A percentile compares a stretch with the other conserved stretches of the same genome.
These are phyloP conservation scores for Drosophila ogumai DNA, from an alignment of 1,140 invertebrate species.

Conservation along the genomic window DNA sequence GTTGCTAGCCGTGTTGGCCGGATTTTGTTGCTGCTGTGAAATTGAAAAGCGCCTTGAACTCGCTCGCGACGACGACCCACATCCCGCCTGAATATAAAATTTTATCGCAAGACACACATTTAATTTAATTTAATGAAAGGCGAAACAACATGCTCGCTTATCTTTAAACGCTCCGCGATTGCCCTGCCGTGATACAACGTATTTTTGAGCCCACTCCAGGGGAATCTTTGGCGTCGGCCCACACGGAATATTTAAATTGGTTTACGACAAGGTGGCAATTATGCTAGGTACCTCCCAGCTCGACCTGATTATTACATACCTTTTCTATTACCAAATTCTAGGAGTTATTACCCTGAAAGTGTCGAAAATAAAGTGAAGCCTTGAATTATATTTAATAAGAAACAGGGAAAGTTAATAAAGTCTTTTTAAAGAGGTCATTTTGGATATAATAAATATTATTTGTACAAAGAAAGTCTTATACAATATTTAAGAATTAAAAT, in stretches of 20 bases:
- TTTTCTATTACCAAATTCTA: slow-evolving; percentile 20
- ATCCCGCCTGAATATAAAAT: slow-evolving; percentile 49
- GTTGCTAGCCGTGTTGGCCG: slow-evolving; percentile 3
- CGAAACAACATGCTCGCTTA: slow-evolving; percentile 57
- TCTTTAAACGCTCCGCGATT: slow-evolving; percentile 53
- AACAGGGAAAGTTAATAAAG: not conserved
- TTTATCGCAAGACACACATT: slow-evolving; percentile 63
- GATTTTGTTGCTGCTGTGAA: slow-evolving; percentile 46
- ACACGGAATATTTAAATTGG: slow-evolving; percentile 47
- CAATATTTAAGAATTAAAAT: too few species aligned
- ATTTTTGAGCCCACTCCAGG: slow-evolving; percentile 9
- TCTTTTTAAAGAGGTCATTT: too few species aligned
- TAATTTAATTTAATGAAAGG: slow-evolving; percentile 60
- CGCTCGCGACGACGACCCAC: slow-evolving; percentile 16
- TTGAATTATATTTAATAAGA: not conserved
- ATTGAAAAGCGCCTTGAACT: slow-evolving; percentile 54
- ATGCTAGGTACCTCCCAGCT: slow-evolving; percentile 2
- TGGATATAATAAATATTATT: too few species aligned
- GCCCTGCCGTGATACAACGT: slow-evolving; percentile 38
- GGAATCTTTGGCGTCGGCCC: slow-evolving; percentile 15
- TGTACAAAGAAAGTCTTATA: too few species aligned
- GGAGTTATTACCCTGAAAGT: slow-evolving; percentile 8
- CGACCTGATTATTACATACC: slow-evolving; percentile 10
- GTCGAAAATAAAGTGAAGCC: not conserved
- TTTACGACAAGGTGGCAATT: slow-evolving; percentile 39